A percentile compares a stretch with the other conserved stretches of the same genome.
These are phyloP conservation scores for Eriocheir sinensis DNA, from an alignment of 1,140 invertebrate species.

Conservation along the genomic window DNA sequence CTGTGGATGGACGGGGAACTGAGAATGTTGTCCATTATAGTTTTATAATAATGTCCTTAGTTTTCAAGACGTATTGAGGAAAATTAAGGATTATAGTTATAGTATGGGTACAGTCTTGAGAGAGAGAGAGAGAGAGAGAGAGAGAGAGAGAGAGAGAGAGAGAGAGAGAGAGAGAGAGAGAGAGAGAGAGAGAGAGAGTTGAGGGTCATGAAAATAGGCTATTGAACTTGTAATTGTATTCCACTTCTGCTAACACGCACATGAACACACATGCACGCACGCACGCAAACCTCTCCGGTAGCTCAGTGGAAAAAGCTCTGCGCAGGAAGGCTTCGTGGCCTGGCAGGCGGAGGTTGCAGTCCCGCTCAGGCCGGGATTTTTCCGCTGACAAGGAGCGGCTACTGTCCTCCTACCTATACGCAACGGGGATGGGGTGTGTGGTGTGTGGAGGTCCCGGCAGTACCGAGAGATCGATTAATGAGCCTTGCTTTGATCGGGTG, in stretches of 20 bases:
- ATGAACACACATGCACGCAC: not conserved
- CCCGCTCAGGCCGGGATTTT: too few relatives aligned
- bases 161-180: not conserved
- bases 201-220: not conserved
- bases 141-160: not conserved
- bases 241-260: not conserved
- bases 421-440: too few relatives aligned
- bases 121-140: constrained; percentile 19
- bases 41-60: not conserved
- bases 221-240: not conserved
- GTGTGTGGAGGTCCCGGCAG: too few relatives aligned
- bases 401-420: too few relatives aligned
- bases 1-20: not conserved
- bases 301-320: not conserved
- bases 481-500: not conserved
- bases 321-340: too few relatives aligned
- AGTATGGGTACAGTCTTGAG: not conserved
- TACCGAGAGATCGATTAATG: too few relatives aligned
- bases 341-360: too few relatives aligned
- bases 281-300: not conserved
- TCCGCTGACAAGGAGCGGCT: too few relatives aligned
- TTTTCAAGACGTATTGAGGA: not conserved
- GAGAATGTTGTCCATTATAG: not conserved
- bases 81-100: not conserved
- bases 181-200: not conserved